Conservation (phyloP, 1,140 invertebrate genomes). For the Cyphomyrmex costatus region DNA sequence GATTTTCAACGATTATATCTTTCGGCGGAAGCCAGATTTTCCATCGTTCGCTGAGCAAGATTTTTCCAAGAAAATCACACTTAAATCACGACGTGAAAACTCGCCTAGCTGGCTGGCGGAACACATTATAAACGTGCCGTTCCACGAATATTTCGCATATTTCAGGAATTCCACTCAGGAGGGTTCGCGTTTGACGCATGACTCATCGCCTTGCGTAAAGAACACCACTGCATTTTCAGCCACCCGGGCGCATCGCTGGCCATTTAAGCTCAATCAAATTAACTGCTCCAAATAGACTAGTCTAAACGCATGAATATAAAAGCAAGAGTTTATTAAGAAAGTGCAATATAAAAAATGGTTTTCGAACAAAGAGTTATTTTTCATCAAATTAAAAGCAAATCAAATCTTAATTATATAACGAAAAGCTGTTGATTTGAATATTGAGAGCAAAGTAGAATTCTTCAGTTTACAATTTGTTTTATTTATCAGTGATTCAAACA, state of each 20-base stretch:
- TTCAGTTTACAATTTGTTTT: neutral
- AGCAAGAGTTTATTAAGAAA: neutral
- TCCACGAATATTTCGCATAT: conserved; percentile 79
- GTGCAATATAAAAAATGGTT: neutral
- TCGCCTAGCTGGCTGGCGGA: conserved; percentile 54
- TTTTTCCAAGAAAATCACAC: conserved; percentile 42
- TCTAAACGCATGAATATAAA: neutral
- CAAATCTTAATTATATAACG: neutral
- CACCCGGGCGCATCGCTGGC: conserved; percentile 27
- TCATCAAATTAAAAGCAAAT: neutral
- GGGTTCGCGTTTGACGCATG: conserved; percentile 72
- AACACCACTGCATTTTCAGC: conserved; percentile 65
- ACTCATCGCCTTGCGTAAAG: conserved; percentile 65
- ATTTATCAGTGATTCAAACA: neutral
- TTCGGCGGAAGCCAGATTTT: neutral
- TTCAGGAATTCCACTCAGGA: conserved; percentile 75
- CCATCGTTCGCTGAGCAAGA: conserved; percentile 33
- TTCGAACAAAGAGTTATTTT: neutral
- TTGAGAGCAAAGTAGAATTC: neutral
- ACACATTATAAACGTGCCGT: conserved; percentile 73
- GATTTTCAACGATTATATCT: conserved; percentile 43
- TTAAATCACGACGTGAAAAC: conserved; percentile 67
- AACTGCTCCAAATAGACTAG: conserved; percentile 36
- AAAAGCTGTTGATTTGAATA: neutral
- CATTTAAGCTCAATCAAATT: conserved; percentile 53